Conservation (phyloP, 1,140 invertebrate genomes). For the Acyrthosiphon pisum region DNA sequence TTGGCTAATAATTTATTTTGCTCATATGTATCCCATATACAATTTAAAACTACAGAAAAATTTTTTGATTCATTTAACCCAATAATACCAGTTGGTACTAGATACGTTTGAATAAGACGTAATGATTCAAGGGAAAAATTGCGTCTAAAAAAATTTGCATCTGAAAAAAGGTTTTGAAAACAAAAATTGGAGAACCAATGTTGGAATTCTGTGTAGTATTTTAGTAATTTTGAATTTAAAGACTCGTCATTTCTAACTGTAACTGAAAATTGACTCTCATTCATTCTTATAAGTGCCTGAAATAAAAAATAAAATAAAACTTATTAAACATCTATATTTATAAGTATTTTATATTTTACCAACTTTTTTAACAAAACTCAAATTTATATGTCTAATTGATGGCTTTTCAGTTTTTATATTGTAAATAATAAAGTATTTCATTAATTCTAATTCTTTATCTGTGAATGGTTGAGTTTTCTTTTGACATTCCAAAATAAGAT, state of each 20-base stretch:
- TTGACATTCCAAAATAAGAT: slow-evolving; percentile 43
- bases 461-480: slow-evolving; percentile 51
- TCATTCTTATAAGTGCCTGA: slow-evolving; percentile 61
- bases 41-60: slow-evolving; percentile 59
- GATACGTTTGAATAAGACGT: slow-evolving; percentile 59
- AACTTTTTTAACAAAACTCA: slow-evolving; percentile 72
- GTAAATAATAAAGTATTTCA: slow-evolving; percentile 68
- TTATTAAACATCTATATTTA: slow-evolving; percentile 58
- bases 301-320: slow-evolving; percentile 62
- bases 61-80: slow-evolving; percentile 46
- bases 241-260: slow-evolving; percentile 56
- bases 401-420: slow-evolving; percentile 78
- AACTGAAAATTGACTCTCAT: slow-evolving; percentile 60
- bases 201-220: slow-evolving; percentile 65
- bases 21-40: slow-evolving; percentile 77
- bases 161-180: slow-evolving; percentile 69
- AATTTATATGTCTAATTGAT: slow-evolving; percentile 68
- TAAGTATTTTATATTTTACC: neutral
- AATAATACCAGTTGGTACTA: slow-evolving; percentile 58
- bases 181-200: slow-evolving; percentile 66
- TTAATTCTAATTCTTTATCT: slow-evolving; percentile 36
- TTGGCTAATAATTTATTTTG: slow-evolving; percentile 75
- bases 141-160: slow-evolving; percentile 75
- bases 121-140: slow-evolving; percentile 71
- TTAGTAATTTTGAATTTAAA: slow-evolving; percentile 58